Percentiles rank a stretch among this genome's conserved stretches.
Evolutionary conservation across 2,888 invertebrate genomes (phyloP).

Genomic region (Linnaemya tessellans): DNA sequence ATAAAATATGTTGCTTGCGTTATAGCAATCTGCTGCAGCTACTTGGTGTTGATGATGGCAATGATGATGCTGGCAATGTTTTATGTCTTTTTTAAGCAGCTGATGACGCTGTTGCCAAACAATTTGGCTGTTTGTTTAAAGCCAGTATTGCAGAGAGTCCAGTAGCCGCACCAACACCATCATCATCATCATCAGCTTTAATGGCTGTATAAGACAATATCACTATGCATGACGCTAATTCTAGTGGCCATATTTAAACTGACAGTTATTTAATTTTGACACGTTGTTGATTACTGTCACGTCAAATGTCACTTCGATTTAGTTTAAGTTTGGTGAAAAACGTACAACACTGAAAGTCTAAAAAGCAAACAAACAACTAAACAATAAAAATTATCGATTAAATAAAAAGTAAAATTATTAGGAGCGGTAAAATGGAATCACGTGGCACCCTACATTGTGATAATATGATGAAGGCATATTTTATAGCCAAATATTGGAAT

Average conservation of each 20-base stretch:
- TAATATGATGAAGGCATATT: background rate
- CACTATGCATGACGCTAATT: conserved; percentile 74
- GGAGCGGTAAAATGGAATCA: background rate
- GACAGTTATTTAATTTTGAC: conserved; percentile 77
- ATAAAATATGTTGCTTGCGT: conserved; percentile 53
- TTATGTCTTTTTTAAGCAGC: conserved; percentile 9
- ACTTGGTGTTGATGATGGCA: conserved; percentile 27
- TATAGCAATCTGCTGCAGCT: conserved; percentile 5
- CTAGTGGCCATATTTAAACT: conserved; percentile 76
- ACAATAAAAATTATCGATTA: conserved; percentile 1
- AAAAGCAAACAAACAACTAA: conserved; percentile 4
- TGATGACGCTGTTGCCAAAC: conserved; percentile 39
- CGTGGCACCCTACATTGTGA: conserved; percentile 1
- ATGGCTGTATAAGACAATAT: conserved; percentile 59
- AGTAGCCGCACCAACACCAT: conserved; percentile 8
- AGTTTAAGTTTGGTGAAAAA: conserved; percentile 69
- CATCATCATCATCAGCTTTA: conserved; percentile 13
- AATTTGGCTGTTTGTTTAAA: conserved; percentile 35
- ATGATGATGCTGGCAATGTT: conserved; percentile 33
- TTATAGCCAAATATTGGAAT: background rate
- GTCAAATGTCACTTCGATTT: conserved; percentile 74
- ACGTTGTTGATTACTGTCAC: conserved; percentile 76
- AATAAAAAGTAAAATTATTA: background rate
- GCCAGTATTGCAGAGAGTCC: conserved; percentile 2
- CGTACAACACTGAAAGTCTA: conserved; percentile 40